Percentiles rank a stretch among this genome's conserved stretches.
phyloP scores from a whole-genome alignment of 2,888 invertebrate species.

The Tenthredo mesomela region DNA sequence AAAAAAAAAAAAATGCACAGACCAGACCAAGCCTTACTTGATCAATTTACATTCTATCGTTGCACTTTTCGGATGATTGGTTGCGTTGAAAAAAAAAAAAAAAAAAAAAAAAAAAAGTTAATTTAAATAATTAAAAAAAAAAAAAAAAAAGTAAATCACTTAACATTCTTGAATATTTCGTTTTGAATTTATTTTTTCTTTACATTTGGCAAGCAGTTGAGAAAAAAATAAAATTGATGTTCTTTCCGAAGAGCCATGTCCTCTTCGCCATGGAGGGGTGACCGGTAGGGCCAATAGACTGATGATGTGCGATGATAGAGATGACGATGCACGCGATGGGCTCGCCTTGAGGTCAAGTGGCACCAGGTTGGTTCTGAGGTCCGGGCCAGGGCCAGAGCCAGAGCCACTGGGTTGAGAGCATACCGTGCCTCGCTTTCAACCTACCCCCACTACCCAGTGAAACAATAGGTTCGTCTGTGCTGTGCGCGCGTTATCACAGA shows the following conservation, averaged over 20 bases:
- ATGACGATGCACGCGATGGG: slow-evolving; percentile 72
- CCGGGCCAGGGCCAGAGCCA: slow-evolving; percentile 42
- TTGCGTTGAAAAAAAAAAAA: slow-evolving; percentile 63
- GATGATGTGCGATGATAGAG: slow-evolving; percentile 71
- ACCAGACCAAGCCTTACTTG: slow-evolving; percentile 76
- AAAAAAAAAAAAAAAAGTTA: slow-evolving; percentile 39
- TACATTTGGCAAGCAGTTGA: slow-evolving; percentile 68
- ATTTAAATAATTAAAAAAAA: slow-evolving; percentile 28
- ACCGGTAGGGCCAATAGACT: slow-evolving; percentile 76
- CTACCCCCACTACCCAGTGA: slow-evolving; percentile 52
- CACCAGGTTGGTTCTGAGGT: slow-evolving; percentile 67
- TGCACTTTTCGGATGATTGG: slow-evolving; percentile 68
- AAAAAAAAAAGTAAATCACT: slow-evolving; percentile 45
- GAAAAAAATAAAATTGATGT: slow-evolving; percentile 74
- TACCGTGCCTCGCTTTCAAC: slow-evolving; percentile 45
- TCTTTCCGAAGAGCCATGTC: slow-evolving; percentile 78
- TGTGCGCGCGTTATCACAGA: slow-evolving; percentile 52
- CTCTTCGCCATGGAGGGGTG: slow-evolving; percentile 78
- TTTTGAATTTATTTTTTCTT: slow-evolving; percentile 61
- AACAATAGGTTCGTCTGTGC: slow-evolving; percentile 51
- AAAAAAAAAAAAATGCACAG: slow-evolving; percentile 54
- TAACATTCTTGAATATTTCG: slow-evolving; percentile 50
- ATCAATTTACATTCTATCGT: slow-evolving; percentile 76
- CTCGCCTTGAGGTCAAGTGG: slow-evolving; percentile 72
- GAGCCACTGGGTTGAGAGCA: slow-evolving; percentile 49